phyloP scores from a whole-genome alignment of 2,113 vertebrate species.

The Meriones unguiculatus region DNA sequence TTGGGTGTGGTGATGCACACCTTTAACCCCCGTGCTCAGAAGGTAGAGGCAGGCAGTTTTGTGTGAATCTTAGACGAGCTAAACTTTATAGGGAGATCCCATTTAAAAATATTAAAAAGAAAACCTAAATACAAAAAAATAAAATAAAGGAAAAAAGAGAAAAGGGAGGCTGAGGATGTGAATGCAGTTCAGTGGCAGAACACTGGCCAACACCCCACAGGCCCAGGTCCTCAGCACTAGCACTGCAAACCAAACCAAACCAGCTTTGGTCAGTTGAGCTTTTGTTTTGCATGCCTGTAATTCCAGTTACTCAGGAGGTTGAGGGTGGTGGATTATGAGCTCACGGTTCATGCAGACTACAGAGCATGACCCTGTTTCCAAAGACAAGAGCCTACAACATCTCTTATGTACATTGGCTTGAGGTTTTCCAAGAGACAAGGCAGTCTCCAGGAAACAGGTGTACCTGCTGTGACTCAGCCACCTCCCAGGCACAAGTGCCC shows the following conservation, averaged over 20 bases:
- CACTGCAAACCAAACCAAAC: neutral
- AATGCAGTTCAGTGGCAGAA: neutral
- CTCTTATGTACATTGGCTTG: neutral
- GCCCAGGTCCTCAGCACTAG: neutral
- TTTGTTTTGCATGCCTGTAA: neutral
- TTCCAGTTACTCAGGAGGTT: neutral
- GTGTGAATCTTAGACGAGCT: neutral
- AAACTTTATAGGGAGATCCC: neutral
- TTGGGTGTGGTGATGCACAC: neutral
- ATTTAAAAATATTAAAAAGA: no score
- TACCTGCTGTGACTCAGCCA: neutral
- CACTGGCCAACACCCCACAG: neutral
- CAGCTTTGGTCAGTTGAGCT: no score
- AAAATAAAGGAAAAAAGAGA: neutral
- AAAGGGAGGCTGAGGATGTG: no score
- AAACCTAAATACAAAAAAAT: neutral
- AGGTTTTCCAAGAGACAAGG: neutral
- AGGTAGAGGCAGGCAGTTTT: neutral
- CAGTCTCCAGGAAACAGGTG: constrained; percentile 13
- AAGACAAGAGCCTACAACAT: neutral
- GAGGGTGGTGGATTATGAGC: neutral
- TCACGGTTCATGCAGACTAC: neutral
- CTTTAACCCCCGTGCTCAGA: neutral
- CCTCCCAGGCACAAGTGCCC: neutral
- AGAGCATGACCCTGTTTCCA: neutral